Evolutionary conservation across 2,888 invertebrate species (phyloP).

Genomic region (Cordylochernes scorpioides): DNA sequence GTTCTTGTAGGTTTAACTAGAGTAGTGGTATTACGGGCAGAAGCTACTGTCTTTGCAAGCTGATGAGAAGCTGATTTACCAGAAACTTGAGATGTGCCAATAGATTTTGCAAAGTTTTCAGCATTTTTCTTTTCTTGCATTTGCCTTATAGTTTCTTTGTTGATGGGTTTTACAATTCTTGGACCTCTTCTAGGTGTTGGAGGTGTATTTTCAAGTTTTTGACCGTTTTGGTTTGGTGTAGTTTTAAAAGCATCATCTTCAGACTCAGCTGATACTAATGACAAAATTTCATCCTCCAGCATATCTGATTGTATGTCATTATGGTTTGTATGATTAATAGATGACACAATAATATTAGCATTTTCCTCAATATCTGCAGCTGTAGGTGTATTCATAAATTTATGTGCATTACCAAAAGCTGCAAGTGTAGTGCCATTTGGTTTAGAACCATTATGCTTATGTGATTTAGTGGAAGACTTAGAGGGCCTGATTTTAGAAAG

Average conservation of each 20-base stretch:
- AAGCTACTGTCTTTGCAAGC: constrained; percentile 2
- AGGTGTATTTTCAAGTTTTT: constrained; percentile 1
- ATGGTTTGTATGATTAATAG: constrained; percentile 19
- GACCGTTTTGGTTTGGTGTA: too few species aligned
- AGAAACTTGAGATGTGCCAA: constrained; percentile 4
- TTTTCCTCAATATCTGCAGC: constrained; percentile 29
- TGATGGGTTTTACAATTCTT: constrained; percentile 27
- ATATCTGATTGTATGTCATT: constrained; percentile 24
- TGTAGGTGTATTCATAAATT: not conserved
- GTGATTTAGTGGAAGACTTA: not conserved
- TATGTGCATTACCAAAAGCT: too few species aligned
- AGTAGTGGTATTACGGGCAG: constrained; percentile 3
- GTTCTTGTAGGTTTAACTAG: constrained; percentile 11
- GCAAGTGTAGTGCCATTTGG: too few species aligned
- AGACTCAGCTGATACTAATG: constrained; percentile 41
- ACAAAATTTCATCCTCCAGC: constrained; percentile 34
- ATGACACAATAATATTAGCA: constrained; percentile 30
- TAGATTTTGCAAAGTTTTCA: constrained; percentile 6
- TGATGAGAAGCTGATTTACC: too few species aligned
- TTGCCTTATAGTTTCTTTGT: constrained; percentile 9
- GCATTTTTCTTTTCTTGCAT: constrained; percentile 11
- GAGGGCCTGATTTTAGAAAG: constrained; percentile 3
- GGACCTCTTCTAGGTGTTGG: constrained; percentile 17
- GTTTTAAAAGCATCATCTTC: too few species aligned
- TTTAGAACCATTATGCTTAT: too few species aligned